Conservation (phyloP, 2,888 invertebrate genomes). For the Choristoneura rosaceana region DNA sequence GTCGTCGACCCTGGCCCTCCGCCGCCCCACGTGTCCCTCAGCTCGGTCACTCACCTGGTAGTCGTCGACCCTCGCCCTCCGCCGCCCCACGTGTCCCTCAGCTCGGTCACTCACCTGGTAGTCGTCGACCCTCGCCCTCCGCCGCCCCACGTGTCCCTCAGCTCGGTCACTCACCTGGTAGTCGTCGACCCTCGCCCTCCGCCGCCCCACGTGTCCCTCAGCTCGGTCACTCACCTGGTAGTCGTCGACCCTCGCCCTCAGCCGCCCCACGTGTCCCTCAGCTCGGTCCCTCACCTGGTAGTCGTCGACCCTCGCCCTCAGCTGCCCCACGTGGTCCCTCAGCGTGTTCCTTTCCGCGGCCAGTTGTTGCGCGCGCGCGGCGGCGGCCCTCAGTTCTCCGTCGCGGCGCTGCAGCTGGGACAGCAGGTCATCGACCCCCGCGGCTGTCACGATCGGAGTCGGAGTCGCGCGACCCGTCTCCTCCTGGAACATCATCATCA, state of each 20-base stretch:
- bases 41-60: constrained; percentile 31
- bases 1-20: background rate
- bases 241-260: background rate
- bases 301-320: constrained; percentile 57
- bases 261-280: background rate
- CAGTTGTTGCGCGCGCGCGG: constrained; percentile 29
- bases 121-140: constrained; percentile 57
- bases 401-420: constrained; percentile 61
- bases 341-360: constrained; percentile 43
- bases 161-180: no score
- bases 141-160: constrained; percentile 52
- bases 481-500: background rate
- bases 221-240: constrained; percentile 31
- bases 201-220: no score
- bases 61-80: background rate
- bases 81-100: constrained; percentile 6
- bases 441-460: constrained; percentile 46
- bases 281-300: constrained; percentile 53
- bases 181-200: no score
- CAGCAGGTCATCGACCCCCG: constrained; percentile 62
- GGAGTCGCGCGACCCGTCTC: constrained; percentile 54
- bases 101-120: constrained; percentile 53
- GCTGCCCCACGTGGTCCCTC: constrained; percentile 51
- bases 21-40: background rate
- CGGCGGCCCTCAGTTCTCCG: constrained; percentile 62